Conservation (phyloP, 2,888 invertebrate genomes). For the Stomorhina lunata region DNA sequence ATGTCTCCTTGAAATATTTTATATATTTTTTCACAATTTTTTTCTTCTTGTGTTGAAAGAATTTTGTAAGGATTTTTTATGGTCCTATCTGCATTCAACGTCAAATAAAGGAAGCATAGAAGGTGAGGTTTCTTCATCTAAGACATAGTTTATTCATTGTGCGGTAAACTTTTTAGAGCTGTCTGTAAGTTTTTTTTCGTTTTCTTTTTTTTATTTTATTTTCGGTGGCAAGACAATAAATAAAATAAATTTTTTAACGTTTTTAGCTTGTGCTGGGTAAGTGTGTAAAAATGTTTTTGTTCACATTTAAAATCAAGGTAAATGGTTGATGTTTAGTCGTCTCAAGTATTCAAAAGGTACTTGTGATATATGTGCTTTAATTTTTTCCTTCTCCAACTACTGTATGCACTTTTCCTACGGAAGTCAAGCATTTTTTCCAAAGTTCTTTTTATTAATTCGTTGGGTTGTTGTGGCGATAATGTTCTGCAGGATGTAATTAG, state of each 20-base stretch:
- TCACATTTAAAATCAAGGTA: constrained; percentile 51
- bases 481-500: constrained; percentile 67
- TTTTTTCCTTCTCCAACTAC: background rate
- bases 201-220: constrained; percentile 6
- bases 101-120: constrained; percentile 9
- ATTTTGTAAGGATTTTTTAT: constrained; percentile 5
- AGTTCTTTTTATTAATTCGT: background rate
- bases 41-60: background rate
- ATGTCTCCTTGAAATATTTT: constrained; percentile 53
- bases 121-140: constrained; percentile 19
- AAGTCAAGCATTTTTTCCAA: constrained; percentile 8
- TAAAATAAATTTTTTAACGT: constrained; percentile 54
- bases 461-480: constrained; percentile 46
- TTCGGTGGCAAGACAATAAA: constrained; percentile 58
- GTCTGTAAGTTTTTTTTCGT: background rate
- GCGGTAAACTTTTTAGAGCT: constrained; percentile 32
- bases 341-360: constrained; percentile 44
- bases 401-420: background rate
- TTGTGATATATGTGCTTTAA: constrained; percentile 11
- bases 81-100: background rate
- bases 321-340: constrained; percentile 47
- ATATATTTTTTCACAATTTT: constrained; percentile 37
- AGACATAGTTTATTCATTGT: constrained; percentile 48
- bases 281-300: constrained; percentile 20
- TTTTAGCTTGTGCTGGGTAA: background rate